Evolutionary conservation across 2,797 vertebrate genomes (phyloP).

Genomic region (Etheostoma nigrum): DNA sequence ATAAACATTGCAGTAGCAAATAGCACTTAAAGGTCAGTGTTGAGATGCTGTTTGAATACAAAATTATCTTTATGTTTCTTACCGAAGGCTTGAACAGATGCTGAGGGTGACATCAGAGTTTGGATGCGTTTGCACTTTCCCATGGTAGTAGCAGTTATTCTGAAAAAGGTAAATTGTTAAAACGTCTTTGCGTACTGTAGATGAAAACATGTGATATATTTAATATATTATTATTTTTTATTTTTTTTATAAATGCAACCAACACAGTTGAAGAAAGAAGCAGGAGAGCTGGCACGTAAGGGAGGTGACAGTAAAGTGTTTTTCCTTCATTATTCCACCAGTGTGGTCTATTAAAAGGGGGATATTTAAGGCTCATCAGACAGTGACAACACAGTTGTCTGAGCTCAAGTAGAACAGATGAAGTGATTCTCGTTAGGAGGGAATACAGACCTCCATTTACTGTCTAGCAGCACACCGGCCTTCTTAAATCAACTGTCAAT

Average conservation of each 20-base stretch:
- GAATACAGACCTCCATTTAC: conserved; percentile 58
- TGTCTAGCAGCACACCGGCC: conserved; percentile 38
- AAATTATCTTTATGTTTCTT: conserved; percentile 52
- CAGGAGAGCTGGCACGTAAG: conserved; percentile 39
- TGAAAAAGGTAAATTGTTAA: conserved; percentile 48
- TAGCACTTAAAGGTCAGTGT: conserved; percentile 65
- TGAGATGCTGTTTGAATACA: conserved; percentile 59
- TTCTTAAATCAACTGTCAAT: conserved; percentile 51
- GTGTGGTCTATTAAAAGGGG: conserved; percentile 18
- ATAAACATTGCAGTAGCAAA: conserved; percentile 68
- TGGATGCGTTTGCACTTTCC: conserved; percentile 70
- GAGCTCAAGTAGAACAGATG: conserved; percentile 27
- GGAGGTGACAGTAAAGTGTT: conserved; percentile 59
- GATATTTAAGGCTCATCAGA: conserved; percentile 41
- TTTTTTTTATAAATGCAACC: conserved; percentile 30
- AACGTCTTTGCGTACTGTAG: not conserved
- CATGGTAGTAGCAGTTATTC: conserved; percentile 84
- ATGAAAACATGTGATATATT: conserved; percentile 25
- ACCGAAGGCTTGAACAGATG: conserved; percentile 81
- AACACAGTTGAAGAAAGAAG: conserved; percentile 20
- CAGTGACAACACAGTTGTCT: conserved; percentile 46
- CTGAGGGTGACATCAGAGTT: conserved; percentile 82
- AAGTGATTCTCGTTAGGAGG: conserved; percentile 42
- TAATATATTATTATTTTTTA: not conserved
- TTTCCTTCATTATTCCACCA: conserved; percentile 52